Percentiles rank a stretch among this genome's conserved stretches.
Evolutionary conservation across 2,888 invertebrate genomes (phyloP).

Genomic region (Opisthograptis luteolata): DNA sequence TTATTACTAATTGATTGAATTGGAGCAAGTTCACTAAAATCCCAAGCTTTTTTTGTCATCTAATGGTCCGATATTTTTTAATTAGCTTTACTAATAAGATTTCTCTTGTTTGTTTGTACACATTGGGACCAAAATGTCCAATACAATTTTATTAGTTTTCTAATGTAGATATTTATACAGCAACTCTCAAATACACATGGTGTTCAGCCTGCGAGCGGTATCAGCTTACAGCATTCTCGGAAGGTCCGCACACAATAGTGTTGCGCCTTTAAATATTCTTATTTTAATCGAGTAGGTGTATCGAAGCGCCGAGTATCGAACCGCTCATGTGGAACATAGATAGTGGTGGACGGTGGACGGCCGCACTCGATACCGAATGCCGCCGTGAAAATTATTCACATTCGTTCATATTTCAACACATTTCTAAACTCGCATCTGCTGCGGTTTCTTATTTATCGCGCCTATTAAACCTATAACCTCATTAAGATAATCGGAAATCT

Average conservation of each 20-base stretch:
- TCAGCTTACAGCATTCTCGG: slow-evolving; percentile 56
- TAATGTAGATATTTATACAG: not conserved
- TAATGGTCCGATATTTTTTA: too few species aligned
- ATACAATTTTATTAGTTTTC: too few species aligned
- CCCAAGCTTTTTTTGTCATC: too few species aligned
- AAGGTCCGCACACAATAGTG: slow-evolving; percentile 67
- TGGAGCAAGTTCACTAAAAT: too few species aligned
- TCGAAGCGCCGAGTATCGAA: slow-evolving; percentile 67
- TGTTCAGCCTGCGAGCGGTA: slow-evolving; percentile 45
- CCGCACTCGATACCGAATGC: slow-evolving; percentile 51
- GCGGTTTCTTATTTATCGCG: slow-evolving; percentile 5
- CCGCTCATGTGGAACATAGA: slow-evolving; percentile 79
- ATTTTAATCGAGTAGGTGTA: slow-evolving; percentile 78
- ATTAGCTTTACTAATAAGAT: too few species aligned
- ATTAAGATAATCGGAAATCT: slow-evolving; percentile 16
- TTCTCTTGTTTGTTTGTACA: too few species aligned
- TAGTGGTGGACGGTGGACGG: slow-evolving; percentile 77
- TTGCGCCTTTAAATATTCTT: slow-evolving; percentile 72
- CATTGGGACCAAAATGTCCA: too few species aligned
- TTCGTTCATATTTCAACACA: slow-evolving; percentile 60
- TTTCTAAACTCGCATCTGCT: slow-evolving; percentile 9
- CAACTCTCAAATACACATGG: slow-evolving; percentile 37
- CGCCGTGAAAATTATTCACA: slow-evolving; percentile 68
- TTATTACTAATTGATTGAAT: too few species aligned
- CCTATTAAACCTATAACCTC: slow-evolving; percentile 21